phyloP scores from a whole-genome alignment of 2,113 vertebrate species.

The Tautogolabrus adspersus region DNA sequence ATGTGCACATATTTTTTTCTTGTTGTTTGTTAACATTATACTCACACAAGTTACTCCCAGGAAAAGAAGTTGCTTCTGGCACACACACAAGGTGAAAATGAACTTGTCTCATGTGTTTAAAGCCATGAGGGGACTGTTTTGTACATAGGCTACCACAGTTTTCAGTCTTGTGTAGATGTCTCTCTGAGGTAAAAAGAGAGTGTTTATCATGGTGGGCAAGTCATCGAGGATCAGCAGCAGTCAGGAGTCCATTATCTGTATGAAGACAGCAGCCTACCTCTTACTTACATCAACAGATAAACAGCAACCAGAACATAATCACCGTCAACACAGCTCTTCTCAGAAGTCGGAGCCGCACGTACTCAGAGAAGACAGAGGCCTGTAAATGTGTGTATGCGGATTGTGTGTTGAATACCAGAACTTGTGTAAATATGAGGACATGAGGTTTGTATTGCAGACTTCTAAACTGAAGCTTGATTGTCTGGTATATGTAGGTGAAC shows the following conservation, averaged over 20 bases:
- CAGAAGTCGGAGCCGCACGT: slow-evolving; percentile 59
- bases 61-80: neutral
- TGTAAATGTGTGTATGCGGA: neutral
- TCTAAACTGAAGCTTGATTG: neutral
- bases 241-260: slow-evolving; percentile 75
- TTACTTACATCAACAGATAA: slow-evolving; percentile 73
- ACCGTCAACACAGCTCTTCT: slow-evolving; percentile 75
- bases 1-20: too few species aligned
- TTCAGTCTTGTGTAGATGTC: slow-evolving; percentile 11
- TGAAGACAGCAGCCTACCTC: slow-evolving; percentile 67
- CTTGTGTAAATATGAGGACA: too few species aligned
- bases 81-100: neutral
- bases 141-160: neutral
- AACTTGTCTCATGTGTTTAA: neutral
- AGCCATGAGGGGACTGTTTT: neutral
- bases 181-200: neutral
- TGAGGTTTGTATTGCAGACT: neutral
- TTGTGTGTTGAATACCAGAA: neutral
- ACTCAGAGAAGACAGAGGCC: slow-evolving; percentile 34
- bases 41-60: neutral
- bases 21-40: too few species aligned
- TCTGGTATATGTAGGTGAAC: too few species aligned
- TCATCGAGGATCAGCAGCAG: slow-evolving; percentile 67
- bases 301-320: slow-evolving; percentile 76
- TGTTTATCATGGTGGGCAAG: slow-evolving; percentile 74